Evolutionary conservation across 2,113 vertebrate species (phyloP), one percentile per base, ranked within the genome.

Genomic region (Carassius gibelio): DNA sequence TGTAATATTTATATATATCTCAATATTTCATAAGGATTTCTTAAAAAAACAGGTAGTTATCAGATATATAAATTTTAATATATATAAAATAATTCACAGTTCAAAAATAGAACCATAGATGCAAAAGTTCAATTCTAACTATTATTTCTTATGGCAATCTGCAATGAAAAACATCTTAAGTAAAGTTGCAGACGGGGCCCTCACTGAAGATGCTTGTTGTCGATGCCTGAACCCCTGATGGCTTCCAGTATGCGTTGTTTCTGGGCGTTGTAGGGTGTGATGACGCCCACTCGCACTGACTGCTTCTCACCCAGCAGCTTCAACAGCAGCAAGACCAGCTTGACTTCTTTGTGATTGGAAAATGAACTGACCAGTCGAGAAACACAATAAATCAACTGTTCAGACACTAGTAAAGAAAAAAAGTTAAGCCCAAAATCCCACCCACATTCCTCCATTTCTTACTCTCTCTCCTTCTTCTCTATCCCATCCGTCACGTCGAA

Each of bases 181-280:
- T 19, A 38, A 9, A 71, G 36, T 10, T 11, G 36, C 69, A 61
- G 19, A 83, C 26, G 1, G 7, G 69, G n/a, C 0, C 72, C 34
- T 78, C 48, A 81, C 69, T 50, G 57, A 57, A 59, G 50, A 14
- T 72, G 61, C 50, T 86, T 81, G 71, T 84, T 81, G 62, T 34
- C 19, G 21, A 68, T 36, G 82, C 4, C 42, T 45, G 42, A 45
- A 45, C 42, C 8, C 1, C 38, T 8, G 8, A 89, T 8, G 7
- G 87, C 69, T 2, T 83, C 15, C 66, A 90, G 88, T 64, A 97
- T 95, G 88, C 81, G 92, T 26, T 23, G 93, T 87, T 97, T 97
- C 91, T 97, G 96, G 1, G 96, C 96, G 0, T 93, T 96, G 89
- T 97, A 97, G 30, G 96, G 96, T 0, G 96, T 97, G 87, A 97